Evolutionary conservation across 1,140 invertebrate species (phyloP), one percentile per base, ranked within the genome.

Genomic region (Neocloeon triangulifer): DNA sequence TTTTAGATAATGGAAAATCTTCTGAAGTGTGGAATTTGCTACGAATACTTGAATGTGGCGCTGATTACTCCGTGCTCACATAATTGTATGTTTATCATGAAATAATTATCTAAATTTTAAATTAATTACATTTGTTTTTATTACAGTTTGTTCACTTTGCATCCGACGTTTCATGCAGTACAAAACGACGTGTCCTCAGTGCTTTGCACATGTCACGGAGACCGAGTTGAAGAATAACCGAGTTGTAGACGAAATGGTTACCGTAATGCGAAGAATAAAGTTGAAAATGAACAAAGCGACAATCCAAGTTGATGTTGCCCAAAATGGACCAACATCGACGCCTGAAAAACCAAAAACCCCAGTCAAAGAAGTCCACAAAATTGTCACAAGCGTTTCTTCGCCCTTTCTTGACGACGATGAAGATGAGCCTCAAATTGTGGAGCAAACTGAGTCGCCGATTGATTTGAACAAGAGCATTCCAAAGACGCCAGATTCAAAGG

Each of bases 81-180:
- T 36, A 58, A 49, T 36, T 58, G 57, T 58, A 49, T 55, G 51
- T 47, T 23, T 21, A 5, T 8, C 2, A 10, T 14, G 15, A 16
- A 16, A 8, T 12, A 12, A 27, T 27, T 27, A 27, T 27, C 23
- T 9, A 9, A 28, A n/a, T 35, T 8, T 20, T 7, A 10, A 12
- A 13, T 10, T 12, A 17, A 25, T 17, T 27, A 16, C n/a, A 13
- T 4, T 21, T 15, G 18, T 19, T 37, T 39, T 32, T 32, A 31
- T 47, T 48, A 27, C 41, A 66, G 64, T 59, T 50, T 66, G 64
- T 42, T 64, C 62, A 0, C 26, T 63, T 5, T 66, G 64, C 32
- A 64, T 66, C 20, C 47, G 62, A 36, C 59, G 56, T 27, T 62
- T 55, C 39, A 47, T 66, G 26, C 51, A 53, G 33, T 61, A 58